Conservation (phyloP, 2,888 invertebrate genomes). For the Aphidius colemani region DNA sequence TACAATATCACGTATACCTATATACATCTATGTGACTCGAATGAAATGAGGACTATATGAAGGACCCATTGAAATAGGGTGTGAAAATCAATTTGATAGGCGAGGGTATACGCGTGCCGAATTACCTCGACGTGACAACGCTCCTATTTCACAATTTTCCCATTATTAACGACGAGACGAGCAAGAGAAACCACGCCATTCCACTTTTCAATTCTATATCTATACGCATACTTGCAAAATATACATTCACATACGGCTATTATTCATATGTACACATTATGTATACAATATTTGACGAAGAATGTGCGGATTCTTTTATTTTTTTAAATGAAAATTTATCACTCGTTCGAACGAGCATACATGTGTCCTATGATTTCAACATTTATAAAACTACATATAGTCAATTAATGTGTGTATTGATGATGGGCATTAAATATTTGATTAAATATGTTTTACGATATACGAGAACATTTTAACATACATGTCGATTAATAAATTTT, state of each 20-base stretch:
- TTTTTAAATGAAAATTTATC: conserved; percentile 20
- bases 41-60: conserved; percentile 11
- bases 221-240: conserved; percentile 28
- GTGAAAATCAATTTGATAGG: conserved; percentile 58
- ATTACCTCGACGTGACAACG: conserved; percentile 61
- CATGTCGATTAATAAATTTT: conserved; percentile 53
- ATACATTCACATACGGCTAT: conserved; percentile 1
- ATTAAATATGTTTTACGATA: conserved; percentile 2
- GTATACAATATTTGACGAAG: background rate
- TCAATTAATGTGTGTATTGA: too few relatives aligned
- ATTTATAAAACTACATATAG: background rate
- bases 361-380: background rate
- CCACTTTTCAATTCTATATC: conserved; percentile 32
- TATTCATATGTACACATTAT: background rate
- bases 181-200: conserved; percentile 32
- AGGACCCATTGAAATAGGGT: conserved; percentile 36
- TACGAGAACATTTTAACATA: conserved; percentile 29
- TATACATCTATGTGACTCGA: background rate
- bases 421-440: too few relatives aligned
- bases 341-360: background rate
- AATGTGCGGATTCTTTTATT: background rate
- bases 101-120: conserved; percentile 56
- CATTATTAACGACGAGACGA: conserved; percentile 56
- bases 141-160: conserved; percentile 57
- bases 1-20: background rate